Evolutionary conservation across 1,140 invertebrate genomes (phyloP).

Genomic region (Solenopsis invicta): DNA sequence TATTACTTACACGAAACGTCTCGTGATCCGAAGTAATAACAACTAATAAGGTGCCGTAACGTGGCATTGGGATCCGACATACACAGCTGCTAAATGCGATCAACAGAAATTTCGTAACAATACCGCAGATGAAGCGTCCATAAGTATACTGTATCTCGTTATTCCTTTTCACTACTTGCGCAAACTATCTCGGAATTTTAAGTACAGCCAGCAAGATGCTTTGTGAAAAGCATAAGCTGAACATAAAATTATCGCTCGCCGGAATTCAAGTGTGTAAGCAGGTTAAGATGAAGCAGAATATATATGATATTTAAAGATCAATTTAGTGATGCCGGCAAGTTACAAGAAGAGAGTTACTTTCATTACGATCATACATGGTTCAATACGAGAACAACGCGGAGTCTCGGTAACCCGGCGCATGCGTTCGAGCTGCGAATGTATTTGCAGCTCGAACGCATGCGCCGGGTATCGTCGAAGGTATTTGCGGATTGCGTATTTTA

Average conservation of each 20-base stretch:
- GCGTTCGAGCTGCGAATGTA: not conserved
- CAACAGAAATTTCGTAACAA: constrained; percentile 27
- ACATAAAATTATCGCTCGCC: not conserved
- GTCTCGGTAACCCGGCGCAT: not conserved
- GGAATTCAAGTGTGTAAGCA: not conserved
- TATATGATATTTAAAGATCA: constrained; percentile 14
- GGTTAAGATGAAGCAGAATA: not conserved
- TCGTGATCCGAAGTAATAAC: constrained; percentile 33
- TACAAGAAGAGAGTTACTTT: constrained; percentile 27
- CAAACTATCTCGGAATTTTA: constrained; percentile 26
- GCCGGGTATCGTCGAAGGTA: not conserved
- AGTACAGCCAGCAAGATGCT: not conserved
- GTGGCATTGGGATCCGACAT: constrained; percentile 26
- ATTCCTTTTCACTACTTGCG: constrained; percentile 33
- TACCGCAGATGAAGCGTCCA: constrained; percentile 5
- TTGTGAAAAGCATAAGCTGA: not conserved
- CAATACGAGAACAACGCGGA: not conserved
- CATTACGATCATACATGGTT: not conserved
- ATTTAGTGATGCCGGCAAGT: not conserved
- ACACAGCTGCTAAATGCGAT: constrained; percentile 28
- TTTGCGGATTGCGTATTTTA: constrained; percentile 2
- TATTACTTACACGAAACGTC: constrained; percentile 18
- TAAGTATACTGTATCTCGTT: constrained; percentile 16
- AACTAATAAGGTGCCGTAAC: constrained; percentile 28
- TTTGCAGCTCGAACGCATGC: too few relatives aligned